Evolutionary conservation across 1,140 invertebrate species (phyloP).

Genomic region (Heterodera schachtii): DNA sequence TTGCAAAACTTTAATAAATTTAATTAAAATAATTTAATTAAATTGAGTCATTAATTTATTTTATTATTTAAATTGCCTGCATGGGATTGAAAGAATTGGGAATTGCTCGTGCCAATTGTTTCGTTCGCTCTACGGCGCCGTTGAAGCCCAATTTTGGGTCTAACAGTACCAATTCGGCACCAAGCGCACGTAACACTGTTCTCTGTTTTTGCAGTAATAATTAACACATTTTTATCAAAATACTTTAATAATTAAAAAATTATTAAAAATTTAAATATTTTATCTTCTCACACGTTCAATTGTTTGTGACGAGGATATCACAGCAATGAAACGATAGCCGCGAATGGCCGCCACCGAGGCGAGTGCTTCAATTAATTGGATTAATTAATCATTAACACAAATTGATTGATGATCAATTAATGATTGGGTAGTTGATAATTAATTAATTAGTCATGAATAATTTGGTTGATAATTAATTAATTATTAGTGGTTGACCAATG

Average conservation of each 20-base stretch:
- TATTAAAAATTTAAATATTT: neutral
- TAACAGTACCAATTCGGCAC: slow-evolving; percentile 60
- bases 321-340: slow-evolving; percentile 66
- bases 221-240: too few species aligned
- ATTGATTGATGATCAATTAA: too few species aligned
- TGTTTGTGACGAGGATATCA: slow-evolving; percentile 67
- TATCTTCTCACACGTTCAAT: slow-evolving; percentile 37
- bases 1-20: slow-evolving; percentile 59
- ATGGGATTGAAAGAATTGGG: slow-evolving; percentile 58
- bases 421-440: slow-evolving; percentile 60
- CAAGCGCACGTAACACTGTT: slow-evolving; percentile 61
- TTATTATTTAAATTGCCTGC: slow-evolving; percentile 40
- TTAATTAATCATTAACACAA: neutral
- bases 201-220: too few species aligned
- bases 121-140: slow-evolving; percentile 59
- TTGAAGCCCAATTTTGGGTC: slow-evolving; percentile 56
- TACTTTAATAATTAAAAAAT: neutral
- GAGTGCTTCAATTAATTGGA: slow-evolving; percentile 23
- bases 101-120: slow-evolving; percentile 53
- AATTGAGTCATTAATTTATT: too few species aligned
- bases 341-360: slow-evolving; percentile 47
- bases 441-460: too few species aligned
- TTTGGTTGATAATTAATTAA: too few species aligned
- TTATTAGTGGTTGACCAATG: slow-evolving; percentile 50
- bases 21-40: slow-evolving; percentile 1